Base-by-base conservation (phyloP, 1,140 invertebrate species). In the Forficula auricularia region DNA sequence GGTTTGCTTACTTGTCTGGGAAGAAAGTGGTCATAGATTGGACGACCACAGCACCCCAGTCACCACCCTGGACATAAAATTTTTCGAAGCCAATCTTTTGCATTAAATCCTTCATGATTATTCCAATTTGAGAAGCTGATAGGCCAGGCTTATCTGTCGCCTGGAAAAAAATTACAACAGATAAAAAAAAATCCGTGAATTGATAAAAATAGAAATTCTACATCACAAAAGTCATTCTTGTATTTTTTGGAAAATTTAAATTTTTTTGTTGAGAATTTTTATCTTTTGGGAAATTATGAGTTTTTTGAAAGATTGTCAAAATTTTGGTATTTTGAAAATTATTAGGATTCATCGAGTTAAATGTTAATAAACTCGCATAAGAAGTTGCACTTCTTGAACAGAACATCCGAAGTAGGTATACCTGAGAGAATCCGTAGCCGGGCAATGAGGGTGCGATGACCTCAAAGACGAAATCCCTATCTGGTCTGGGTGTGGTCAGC, bases 21-120 rank as follows among this genome's bases (percentile, higher is more conserved):
- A 71, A 87, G 0, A 85, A 44, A 1, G 62, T 62, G 3, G 74
- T 74, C 56, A 90, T 61, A 41, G 59, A 51, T 0, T 61, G 47
- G 0, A 62, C 69, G 34, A 87, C 71, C 0, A 70, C 4, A 1
- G 72, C 54, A 20, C 44, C 44, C 44, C 64, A 70, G 54, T 94
- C 88, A 9, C 86, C 86, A 3, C 86, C 86, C 59, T 92, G 88
- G 0, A 79, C 59, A 42, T 85, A 78, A 57, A 75, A 95, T 53
- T 77, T 74, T 1, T 78, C 53, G 54, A 73, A 71, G 0, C 82
- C 82, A 1, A 94, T 62, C 36, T 82, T 67, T 2, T 66, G 52
- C 89, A 94, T 92, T 10, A 95, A 61, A 55, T 82, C 86, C 27
- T 77, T 72, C 52, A 92, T 73, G 13, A 92, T 63, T 1, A 81